Evolutionary conservation across 2,888 invertebrate genomes (phyloP).

Genomic region (Protodeltote pygarga): DNA sequence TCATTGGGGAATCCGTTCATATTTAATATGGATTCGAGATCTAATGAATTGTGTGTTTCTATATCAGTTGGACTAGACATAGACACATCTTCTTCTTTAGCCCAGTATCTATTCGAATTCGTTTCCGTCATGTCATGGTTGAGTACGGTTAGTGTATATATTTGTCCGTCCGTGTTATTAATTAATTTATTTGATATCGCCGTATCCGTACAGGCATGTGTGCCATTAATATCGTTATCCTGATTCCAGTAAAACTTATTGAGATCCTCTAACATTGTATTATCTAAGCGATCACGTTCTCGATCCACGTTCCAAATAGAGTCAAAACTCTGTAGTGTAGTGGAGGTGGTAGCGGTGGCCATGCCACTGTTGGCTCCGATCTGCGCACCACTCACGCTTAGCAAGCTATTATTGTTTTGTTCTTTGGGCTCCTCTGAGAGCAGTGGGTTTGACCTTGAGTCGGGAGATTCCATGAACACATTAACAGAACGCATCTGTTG

Average conservation of each 20-base stretch:
- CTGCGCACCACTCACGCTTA: slow-evolving; percentile 66
- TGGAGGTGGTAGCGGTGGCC: slow-evolving; percentile 77
- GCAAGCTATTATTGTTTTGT: slow-evolving; percentile 88
- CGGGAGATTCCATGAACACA: slow-evolving; percentile 88
- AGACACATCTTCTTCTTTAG: slow-evolving; percentile 88
- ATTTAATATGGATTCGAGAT: slow-evolving; percentile 93
- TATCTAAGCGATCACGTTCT: slow-evolving; percentile 90
- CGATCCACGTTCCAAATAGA: slow-evolving; percentile 91
- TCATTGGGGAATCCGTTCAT: slow-evolving; percentile 88
- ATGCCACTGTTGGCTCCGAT: slow-evolving; percentile 64
- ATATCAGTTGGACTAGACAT: slow-evolving; percentile 88
- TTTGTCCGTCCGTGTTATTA: slow-evolving; percentile 92
- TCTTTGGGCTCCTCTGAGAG: slow-evolving; percentile 85
- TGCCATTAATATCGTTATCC: slow-evolving; percentile 86
- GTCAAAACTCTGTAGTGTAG: slow-evolving; percentile 84
- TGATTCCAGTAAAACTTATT: slow-evolving; percentile 94
- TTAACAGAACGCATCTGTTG: slow-evolving; percentile 90
- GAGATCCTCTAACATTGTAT: slow-evolving; percentile 93
- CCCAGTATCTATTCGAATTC: slow-evolving; percentile 88
- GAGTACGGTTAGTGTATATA: slow-evolving; percentile 95
- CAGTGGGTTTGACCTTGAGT: slow-evolving; percentile 81
- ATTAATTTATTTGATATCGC: slow-evolving; percentile 84
- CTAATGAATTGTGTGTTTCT: slow-evolving; percentile 88
- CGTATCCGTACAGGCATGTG: slow-evolving; percentile 80
- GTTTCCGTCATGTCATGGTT: slow-evolving; percentile 92